Conservation (phyloP, 2,888 invertebrate genomes). For the Apamea anceps region DNA sequence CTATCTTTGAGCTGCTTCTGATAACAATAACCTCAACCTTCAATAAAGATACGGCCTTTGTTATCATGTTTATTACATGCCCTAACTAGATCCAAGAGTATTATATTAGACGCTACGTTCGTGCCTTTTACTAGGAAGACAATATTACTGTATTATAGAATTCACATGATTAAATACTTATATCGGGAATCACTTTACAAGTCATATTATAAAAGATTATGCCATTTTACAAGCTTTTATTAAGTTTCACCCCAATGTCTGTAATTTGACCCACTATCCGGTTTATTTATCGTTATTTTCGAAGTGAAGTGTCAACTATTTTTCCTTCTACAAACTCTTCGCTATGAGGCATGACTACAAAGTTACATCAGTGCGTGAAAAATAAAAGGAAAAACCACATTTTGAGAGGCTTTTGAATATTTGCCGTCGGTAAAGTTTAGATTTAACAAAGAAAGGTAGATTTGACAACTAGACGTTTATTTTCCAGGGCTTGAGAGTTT, state of each 20-base stretch:
- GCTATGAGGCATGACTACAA: background rate
- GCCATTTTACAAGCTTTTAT: too few species aligned
- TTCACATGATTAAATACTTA: too few species aligned
- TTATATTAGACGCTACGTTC: background rate
- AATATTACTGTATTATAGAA: background rate
- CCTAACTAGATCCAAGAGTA: constrained; percentile 7
- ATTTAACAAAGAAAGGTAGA: background rate
- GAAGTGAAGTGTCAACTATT: background rate
- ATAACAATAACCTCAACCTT: constrained; percentile 26
- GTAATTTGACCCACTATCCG: too few species aligned
- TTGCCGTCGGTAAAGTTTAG: too few species aligned
- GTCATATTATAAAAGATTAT: too few species aligned
- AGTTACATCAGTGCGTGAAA: background rate
- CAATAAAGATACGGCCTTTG: constrained; percentile 23
- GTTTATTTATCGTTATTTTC: background rate
- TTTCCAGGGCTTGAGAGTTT: background rate
- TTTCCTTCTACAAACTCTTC: background rate
- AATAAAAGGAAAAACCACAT: background rate
- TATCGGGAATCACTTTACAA: too few species aligned
- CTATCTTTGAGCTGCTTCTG: constrained; percentile 10
- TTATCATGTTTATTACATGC: constrained; percentile 23
- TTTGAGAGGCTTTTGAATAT: background rate
- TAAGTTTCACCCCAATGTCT: too few species aligned
- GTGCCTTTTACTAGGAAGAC: background rate
- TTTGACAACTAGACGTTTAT: too few species aligned